phyloP scores from a whole-genome alignment of 2,888 invertebrate species.

The Pandemis corylana region DNA sequence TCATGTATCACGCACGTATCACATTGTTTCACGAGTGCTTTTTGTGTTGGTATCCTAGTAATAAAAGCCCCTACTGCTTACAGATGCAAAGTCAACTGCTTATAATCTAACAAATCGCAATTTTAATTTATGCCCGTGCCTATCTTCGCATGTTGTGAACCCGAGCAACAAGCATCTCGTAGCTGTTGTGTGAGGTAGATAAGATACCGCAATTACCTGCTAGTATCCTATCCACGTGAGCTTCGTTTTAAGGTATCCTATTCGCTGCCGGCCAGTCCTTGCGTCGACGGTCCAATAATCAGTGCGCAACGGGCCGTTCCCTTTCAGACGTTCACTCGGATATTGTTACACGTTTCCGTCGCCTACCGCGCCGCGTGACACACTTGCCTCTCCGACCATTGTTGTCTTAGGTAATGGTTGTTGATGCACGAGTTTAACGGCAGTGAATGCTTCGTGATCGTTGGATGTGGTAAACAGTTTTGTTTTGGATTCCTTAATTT shows the following conservation, averaged over 20 bases:
- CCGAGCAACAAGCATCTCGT: background rate
- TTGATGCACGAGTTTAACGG: slow-evolving; percentile 2
- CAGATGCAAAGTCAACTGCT: background rate
- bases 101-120: background rate
- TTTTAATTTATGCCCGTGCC: background rate
- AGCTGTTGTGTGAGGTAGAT: background rate
- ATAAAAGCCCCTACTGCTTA: background rate
- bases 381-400: slow-evolving; percentile 45
- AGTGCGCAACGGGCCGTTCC: slow-evolving; percentile 63
- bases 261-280: slow-evolving; percentile 11
- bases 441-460: background rate
- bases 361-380: slow-evolving; percentile 37
- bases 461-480: background rate
- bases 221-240: no score
- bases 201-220: no score
- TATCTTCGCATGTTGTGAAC: background rate
- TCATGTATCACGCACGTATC: background rate
- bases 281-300: slow-evolving; percentile 55
- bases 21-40: no score
- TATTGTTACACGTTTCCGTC: slow-evolving; percentile 55
- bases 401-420: slow-evolving; percentile 55
- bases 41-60: no score
- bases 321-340: slow-evolving; percentile 60
- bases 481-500: background rate
- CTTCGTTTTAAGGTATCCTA: background rate